Evolutionary conservation across 2,113 vertebrate genomes (phyloP).

Genomic region (Probosciger aterrimus): DNA sequence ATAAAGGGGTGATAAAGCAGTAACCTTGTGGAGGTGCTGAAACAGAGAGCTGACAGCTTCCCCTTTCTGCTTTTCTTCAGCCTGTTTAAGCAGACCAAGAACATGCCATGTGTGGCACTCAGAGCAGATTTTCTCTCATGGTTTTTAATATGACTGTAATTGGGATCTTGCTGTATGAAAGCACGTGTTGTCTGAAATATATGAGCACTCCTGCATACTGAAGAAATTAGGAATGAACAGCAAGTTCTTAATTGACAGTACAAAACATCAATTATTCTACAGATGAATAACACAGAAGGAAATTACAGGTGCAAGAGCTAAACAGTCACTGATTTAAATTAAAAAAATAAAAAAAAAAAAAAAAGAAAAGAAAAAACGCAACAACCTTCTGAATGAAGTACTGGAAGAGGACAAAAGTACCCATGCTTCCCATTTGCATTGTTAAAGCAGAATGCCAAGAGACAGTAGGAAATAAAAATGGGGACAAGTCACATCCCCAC

Average conservation of each 20-base stretch:
- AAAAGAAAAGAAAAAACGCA: accelerated
- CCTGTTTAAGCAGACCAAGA: not conserved
- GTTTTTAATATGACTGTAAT: constrained; percentile 27
- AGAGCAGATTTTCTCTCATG: not conserved
- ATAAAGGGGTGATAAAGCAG: not conserved
- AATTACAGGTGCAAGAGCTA: constrained; percentile 57
- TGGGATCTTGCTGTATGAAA: not conserved
- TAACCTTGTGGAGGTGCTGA: not conserved
- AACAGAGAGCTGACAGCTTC: not conserved
- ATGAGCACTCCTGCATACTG: not conserved
- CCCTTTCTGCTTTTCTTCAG: not conserved
- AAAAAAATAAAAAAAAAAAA: not conserved
- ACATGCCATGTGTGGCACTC: not conserved
- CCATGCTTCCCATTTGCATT: not conserved
- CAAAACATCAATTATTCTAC: constrained; percentile 54
- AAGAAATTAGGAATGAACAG: constrained; percentile 37
- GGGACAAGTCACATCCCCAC: not conserved
- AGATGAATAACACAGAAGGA: constrained; percentile 37
- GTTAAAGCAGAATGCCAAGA: not conserved
- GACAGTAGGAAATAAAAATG: not conserved
- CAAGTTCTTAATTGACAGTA: constrained; percentile 45
- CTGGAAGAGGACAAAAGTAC: not conserved
- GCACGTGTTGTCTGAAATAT: not conserved
- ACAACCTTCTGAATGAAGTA: not conserved
- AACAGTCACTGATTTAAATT: constrained; percentile 1